Conservation (phyloP, 37 sponge, comb jelly and placozoan genomes). For the Petrosia ficiformis region DNA sequence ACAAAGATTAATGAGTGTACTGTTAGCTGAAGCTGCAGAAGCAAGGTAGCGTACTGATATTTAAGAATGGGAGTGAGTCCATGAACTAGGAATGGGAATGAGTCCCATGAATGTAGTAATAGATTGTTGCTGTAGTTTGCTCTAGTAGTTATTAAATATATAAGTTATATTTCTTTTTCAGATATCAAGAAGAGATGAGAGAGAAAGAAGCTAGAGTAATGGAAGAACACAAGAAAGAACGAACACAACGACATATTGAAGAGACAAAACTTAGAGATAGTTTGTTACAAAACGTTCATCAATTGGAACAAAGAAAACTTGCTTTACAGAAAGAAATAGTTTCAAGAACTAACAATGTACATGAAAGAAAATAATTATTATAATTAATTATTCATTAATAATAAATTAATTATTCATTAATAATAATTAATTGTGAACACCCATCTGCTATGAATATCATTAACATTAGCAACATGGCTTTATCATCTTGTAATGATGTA, state of each 20-base stretch:
- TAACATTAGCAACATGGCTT: not conserved
- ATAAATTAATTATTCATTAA: too few species aligned
- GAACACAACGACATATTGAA: not conserved
- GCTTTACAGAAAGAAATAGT: constrained; percentile 36
- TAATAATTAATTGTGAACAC: too few species aligned
- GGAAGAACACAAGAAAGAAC: not conserved
- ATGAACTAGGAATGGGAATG: not conserved
- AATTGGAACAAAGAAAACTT: constrained; percentile 51
- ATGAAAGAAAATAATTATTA: too few species aligned
- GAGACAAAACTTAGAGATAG: not conserved
- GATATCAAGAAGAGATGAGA: not conserved
- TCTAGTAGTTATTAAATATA: too few species aligned
- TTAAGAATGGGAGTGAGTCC: not conserved
- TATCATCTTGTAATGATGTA: not conserved
- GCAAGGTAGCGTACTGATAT: constrained; percentile 34
- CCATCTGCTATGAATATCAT: too few species aligned
- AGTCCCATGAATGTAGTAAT: too few species aligned
- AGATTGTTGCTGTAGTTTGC: too few species aligned
- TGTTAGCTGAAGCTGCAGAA: constrained; percentile 83
- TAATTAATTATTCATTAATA: not conserved
- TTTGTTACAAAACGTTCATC: constrained; percentile 42
- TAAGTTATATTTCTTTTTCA: not conserved
- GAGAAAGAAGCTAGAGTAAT: not conserved
- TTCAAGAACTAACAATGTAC: too few species aligned
- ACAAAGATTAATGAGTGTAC: constrained; percentile 63